Evolutionary conservation across 2,113 vertebrate species (phyloP).

Genomic region (Excalfactoria chinensis): DNA sequence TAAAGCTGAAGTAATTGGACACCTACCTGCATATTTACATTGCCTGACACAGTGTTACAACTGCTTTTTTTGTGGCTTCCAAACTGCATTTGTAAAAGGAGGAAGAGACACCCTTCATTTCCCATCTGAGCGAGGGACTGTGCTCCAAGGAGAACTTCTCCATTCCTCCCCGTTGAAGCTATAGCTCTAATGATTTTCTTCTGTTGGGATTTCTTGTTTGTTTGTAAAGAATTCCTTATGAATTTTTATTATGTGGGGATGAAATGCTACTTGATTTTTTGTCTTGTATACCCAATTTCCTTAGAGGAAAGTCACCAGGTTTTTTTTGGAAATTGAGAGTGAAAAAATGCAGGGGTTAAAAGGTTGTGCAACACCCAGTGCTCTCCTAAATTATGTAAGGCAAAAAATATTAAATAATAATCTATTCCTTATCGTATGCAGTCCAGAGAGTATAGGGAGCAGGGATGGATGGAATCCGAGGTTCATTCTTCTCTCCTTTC

Average conservation of each 20-base stretch:
- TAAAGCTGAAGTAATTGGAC: constrained; percentile 60
- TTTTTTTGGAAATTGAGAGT: not conserved
- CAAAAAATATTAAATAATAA: constrained; percentile 32
- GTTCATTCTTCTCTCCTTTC: not conserved
- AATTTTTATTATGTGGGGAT: not conserved
- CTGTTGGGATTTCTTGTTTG: not conserved
- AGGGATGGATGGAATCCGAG: not conserved
- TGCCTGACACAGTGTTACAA: not conserved
- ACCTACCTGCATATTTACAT: constrained; percentile 57
- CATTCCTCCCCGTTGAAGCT: not conserved
- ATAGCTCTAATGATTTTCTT: not conserved
- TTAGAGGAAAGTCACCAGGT: constrained; percentile 1
- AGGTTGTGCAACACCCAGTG: not conserved
- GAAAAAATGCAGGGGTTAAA: constrained; percentile 1
- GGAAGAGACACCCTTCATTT: not conserved
- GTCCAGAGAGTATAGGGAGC: not conserved
- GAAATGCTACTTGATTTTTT: not conserved
- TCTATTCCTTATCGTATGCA: constrained; percentile 38
- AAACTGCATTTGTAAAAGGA: not conserved
- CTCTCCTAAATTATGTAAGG: constrained; percentile 51
- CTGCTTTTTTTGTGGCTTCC: not conserved
- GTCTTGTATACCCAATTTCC: constrained; percentile 7
- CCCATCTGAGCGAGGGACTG: not conserved
- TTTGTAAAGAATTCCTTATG: not conserved
- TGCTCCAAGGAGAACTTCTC: not conserved